phyloP scores from a whole-genome alignment of 2,113 vertebrate species.

The Heterotis niloticus region DNA sequence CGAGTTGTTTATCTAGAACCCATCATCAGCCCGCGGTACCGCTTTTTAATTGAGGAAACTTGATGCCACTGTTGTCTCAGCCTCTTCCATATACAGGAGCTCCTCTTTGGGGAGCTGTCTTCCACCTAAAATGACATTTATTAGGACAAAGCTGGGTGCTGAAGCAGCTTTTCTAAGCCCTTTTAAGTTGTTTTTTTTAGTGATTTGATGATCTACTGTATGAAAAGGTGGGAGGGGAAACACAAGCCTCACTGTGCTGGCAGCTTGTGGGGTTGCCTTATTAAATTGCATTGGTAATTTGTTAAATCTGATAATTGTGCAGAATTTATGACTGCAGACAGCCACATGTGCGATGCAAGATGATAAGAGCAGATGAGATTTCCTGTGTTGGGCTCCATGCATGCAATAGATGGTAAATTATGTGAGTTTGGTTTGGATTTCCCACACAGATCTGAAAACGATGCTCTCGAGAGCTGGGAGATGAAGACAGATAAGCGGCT shows the following conservation, averaged over 20 bases:
- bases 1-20: neutral
- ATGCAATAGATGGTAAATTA: too few species aligned
- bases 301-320: neutral
- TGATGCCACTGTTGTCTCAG: neutral
- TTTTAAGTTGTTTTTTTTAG: conserved; percentile 7
- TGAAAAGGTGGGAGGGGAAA: neutral
- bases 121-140: conserved; percentile 10
- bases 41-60: conserved; percentile 4
- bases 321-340: neutral
- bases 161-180: neutral
- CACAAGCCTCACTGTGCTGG: neutral
- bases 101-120: conserved; percentile 6
- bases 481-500: too few species aligned
- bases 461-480: too few species aligned
- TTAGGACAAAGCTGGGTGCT: neutral
- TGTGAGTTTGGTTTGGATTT: too few species aligned
- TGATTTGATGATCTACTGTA: conserved; percentile 1
- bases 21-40: too few species aligned
- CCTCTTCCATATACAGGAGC: too few species aligned
- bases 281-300: too few species aligned
- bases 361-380: neutral
- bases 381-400: too few species aligned
- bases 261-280: neutral
- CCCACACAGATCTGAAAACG: too few species aligned
- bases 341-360: neutral